These are phyloP conservation scores for Ptyas mucosa DNA, from an alignment of 2,113 vertebrate genomes.

Conservation along the genomic window DNA sequence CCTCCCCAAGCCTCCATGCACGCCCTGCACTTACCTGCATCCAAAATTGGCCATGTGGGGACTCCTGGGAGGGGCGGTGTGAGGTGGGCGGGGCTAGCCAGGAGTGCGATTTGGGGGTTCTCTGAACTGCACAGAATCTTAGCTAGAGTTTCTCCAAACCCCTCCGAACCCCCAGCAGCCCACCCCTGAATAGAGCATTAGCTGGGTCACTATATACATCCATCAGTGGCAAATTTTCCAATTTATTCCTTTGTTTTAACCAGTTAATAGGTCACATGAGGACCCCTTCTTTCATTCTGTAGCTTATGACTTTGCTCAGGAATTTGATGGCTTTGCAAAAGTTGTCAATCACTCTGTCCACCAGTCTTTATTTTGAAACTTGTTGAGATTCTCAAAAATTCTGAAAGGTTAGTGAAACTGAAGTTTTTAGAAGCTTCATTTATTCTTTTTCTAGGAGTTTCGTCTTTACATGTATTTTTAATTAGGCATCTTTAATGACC, in stretches of 20 bases:
- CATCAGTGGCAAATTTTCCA: neutral
- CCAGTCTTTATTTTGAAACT: neutral
- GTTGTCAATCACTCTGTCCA: neutral
- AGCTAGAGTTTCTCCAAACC: no score
- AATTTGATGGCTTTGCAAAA: neutral
- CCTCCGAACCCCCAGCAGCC: no score
- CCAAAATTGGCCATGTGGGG: no score
- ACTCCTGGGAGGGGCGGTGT: no score
- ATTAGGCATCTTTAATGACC: neutral
- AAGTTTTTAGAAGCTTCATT: no score
- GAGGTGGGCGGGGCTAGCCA: no score
- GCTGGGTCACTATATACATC: neutral
- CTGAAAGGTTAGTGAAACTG: neutral
- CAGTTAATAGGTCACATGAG: neutral
- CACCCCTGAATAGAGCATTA: no score
- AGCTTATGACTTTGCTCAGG: neutral
- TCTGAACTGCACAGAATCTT: no score
- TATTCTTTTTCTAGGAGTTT: neutral
- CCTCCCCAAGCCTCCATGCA: no score
- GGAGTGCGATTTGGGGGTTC: no score
- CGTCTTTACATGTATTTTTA: constrained; percentile 1
- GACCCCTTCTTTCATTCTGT: neutral
- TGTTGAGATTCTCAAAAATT: neutral
- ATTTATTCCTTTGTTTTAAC: neutral
- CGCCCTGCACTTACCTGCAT: no score